These are phyloP conservation scores for Theodoxus fluviatilis DNA, from an alignment of 2,888 invertebrate genomes.

Conservation along the genomic window DNA sequence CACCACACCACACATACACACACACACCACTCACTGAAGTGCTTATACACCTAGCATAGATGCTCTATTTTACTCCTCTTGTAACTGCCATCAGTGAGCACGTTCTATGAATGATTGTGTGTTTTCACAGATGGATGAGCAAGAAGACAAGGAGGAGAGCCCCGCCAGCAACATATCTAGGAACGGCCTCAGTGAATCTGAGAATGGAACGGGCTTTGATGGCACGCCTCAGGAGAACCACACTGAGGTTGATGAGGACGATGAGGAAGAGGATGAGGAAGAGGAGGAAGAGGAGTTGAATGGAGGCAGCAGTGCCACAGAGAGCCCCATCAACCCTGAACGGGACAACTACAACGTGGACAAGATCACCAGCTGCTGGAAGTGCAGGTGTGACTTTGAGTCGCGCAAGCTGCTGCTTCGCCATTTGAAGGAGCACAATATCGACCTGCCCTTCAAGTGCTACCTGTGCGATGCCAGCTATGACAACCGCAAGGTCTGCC, in stretches of 20 bases:
- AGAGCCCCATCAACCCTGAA: constrained; percentile 56
- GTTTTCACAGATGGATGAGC: no score
- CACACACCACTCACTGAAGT: no score
- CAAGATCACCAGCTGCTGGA: constrained; percentile 59
- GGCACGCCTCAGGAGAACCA: neutral
- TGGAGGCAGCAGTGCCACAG: constrained; percentile 40
- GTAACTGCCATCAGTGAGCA: no score
- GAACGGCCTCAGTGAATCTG: neutral
- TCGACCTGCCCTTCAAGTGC: constrained; percentile 79
- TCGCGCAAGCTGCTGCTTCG: constrained; percentile 55
- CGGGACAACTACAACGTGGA: constrained; percentile 62
- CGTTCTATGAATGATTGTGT: no score
- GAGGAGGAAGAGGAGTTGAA: constrained; percentile 30
- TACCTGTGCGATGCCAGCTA: constrained; percentile 90
- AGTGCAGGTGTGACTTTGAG: constrained; percentile 53
- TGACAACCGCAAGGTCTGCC: constrained; percentile 78
- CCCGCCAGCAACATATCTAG: neutral
- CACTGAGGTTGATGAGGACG: neutral
- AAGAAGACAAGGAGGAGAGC: neutral
- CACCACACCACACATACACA: no score
- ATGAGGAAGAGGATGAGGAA: constrained; percentile 14
- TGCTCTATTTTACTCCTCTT: no score
- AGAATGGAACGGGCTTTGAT: neutral
- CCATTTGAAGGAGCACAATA: constrained; percentile 62
- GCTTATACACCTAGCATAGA: no score